Percentiles rank a stretch among this genome's conserved stretches.
These are phyloP conservation scores for Heterochromis multidens DNA, from an alignment of 2,113 vertebrate genomes.

Conservation along the genomic window DNA sequence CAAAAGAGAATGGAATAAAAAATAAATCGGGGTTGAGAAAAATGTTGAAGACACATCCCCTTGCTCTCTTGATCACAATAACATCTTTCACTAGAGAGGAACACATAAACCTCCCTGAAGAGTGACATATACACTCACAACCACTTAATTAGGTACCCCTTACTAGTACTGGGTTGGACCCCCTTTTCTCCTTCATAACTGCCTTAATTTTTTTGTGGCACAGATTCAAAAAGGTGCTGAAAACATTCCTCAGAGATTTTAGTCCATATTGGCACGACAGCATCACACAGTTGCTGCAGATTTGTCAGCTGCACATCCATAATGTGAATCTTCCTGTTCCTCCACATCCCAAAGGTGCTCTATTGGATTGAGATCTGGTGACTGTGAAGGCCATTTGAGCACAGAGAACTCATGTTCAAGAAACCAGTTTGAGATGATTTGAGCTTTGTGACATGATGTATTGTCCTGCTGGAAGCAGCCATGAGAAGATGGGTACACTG, in stretches of 20 bases:
- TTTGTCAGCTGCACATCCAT: not conserved
- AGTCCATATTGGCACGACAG: not conserved
- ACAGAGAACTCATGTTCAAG: not conserved
- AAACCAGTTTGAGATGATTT: not conserved
- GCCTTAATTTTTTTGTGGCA: not conserved
- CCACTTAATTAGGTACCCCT: not conserved
- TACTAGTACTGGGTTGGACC: too few relatives aligned
- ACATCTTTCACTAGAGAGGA: not conserved
- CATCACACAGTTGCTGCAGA: not conserved
- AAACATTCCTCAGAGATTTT: not conserved
- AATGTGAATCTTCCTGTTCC: not conserved
- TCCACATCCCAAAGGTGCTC: not conserved
- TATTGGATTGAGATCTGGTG: not conserved
- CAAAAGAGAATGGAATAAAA: not conserved
- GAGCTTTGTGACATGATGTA: not conserved
- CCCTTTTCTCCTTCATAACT: not conserved
- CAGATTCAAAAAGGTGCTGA: not conserved
- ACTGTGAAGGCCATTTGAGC: not conserved
- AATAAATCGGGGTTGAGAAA: not conserved
- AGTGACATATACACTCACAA: not conserved
- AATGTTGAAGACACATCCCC: not conserved
- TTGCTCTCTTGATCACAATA: not conserved
- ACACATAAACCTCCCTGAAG: not conserved
- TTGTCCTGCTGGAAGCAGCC: not conserved
- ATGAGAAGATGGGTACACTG: not conserved